Percentiles rank a stretch among this genome's conserved stretches.
phyloP scores from a whole-genome alignment of 2,797 vertebrate species.

The Staurois parvus region DNA sequence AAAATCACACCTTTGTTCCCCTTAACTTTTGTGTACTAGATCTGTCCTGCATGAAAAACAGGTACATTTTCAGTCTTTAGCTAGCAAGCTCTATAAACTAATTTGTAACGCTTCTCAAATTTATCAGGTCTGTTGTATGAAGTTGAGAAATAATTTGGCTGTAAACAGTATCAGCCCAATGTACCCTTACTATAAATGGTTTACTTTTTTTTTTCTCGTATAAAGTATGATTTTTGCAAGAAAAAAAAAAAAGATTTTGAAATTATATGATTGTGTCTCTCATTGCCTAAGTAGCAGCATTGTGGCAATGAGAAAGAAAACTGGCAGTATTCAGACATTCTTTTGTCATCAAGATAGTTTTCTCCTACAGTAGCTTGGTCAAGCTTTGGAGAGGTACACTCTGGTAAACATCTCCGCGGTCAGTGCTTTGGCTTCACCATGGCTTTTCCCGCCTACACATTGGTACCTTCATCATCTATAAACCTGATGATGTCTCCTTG shows the following conservation, averaged over 20 bases:
- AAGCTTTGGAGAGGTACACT: slow-evolving; percentile 47
- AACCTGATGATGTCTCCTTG: slow-evolving; percentile 78
- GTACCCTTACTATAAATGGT: not conserved
- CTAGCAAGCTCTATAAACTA: slow-evolving; percentile 36
- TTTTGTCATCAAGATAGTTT: slow-evolving; percentile 41
- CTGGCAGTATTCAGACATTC: slow-evolving; percentile 50
- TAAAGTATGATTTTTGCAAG: slow-evolving; percentile 18
- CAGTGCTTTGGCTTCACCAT: slow-evolving; percentile 57
- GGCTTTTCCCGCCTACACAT: slow-evolving; percentile 67
- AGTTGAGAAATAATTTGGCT: not conserved
- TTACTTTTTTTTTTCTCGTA: slow-evolving; percentile 13
- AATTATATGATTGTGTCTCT: not conserved
- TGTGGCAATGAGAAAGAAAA: slow-evolving; percentile 30
- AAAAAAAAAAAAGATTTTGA: slow-evolving; percentile 6
- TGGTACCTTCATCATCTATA: slow-evolving; percentile 82
- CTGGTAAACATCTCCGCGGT: slow-evolving; percentile 50
- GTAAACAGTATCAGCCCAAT: not conserved
- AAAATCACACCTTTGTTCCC: slow-evolving; percentile 42
- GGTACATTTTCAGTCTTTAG: not conserved
- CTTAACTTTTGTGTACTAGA: slow-evolving; percentile 29
- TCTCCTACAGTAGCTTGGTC: slow-evolving; percentile 51
- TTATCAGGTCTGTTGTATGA: slow-evolving; percentile 6
- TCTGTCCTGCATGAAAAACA: not conserved
- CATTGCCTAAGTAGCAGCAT: slow-evolving; percentile 32
- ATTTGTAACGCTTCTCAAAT: not conserved